Conservation (phyloP, 2,797 vertebrate genomes). For the Lithobates sylvaticus region DNA sequence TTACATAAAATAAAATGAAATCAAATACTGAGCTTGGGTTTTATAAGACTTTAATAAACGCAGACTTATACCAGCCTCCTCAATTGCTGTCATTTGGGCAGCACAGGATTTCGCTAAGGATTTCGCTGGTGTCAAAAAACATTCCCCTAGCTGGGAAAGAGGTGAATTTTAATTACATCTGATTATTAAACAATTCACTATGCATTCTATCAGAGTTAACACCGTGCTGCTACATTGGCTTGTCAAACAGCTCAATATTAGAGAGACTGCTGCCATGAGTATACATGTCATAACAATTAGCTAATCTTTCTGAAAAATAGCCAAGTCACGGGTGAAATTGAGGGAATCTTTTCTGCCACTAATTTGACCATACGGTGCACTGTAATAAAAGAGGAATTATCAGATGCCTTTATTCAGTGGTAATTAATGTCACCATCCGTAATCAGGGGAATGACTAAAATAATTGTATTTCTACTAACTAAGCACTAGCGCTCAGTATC, state of each 20-base stretch:
- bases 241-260: slow-evolving; percentile 20
- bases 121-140: slow-evolving; percentile 4
- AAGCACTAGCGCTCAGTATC: slow-evolving; percentile 46
- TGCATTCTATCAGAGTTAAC: slow-evolving; percentile 12
- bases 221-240: slow-evolving; percentile 6
- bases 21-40: background rate
- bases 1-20: background rate
- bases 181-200: slow-evolving; percentile 25
- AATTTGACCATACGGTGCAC: slow-evolving; percentile 40
- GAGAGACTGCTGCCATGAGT: background rate
- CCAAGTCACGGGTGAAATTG: slow-evolving; percentile 30
- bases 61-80: background rate
- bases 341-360: slow-evolving; percentile 35
- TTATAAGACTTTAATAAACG: background rate
- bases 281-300: slow-evolving; percentile 30
- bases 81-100: background rate
- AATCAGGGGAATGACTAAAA: slow-evolving; percentile 54
- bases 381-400: slow-evolving; percentile 49
- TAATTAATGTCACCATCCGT: slow-evolving; percentile 61
- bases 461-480: slow-evolving; percentile 57
- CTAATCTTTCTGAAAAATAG: slow-evolving; percentile 40
- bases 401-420: slow-evolving; percentile 54
- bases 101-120: background rate
- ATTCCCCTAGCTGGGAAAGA: background rate
- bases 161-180: slow-evolving; percentile 5